Percentiles rank a stretch among this genome's conserved stretches.
phyloP scores from a whole-genome alignment of 2,888 invertebrate genomes.

The Apodemia duryi region DNA sequence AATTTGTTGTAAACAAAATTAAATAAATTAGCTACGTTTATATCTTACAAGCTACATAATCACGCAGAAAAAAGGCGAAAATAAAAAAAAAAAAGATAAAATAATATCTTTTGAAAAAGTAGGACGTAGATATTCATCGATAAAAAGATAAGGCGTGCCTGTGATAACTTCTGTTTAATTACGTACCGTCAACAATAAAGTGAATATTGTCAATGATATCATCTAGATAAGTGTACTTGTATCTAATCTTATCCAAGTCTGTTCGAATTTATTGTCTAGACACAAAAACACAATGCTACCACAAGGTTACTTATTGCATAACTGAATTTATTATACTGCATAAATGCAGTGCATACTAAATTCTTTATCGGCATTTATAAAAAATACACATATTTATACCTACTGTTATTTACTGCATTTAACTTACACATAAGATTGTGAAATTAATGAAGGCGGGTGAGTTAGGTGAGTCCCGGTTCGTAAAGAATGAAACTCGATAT shows the following conservation, averaged over 20 bases:
- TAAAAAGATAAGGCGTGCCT: conserved; percentile 49
- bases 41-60: no score
- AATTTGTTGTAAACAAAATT: no score
- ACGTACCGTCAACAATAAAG: neutral
- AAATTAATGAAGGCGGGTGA: no score
- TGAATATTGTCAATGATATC: neutral
- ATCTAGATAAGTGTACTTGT: neutral
- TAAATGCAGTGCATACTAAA: neutral
- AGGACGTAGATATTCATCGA: conserved; percentile 47
- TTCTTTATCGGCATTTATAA: neutral
- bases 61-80: neutral
- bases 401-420: neutral
- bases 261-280: neutral
- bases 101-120: conserved; percentile 52
- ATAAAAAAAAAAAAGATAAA: conserved; percentile 39
- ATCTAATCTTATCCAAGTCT: conserved; percentile 3
- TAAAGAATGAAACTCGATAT: no score
- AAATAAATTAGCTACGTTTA: no score
- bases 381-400: neutral
- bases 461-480: no score
- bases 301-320: conserved; percentile 7
- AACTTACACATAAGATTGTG: neutral
- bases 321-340: neutral
- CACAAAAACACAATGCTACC: conserved; percentile 8
- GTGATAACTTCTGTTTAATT: conserved; percentile 35